Conservation (phyloP, 2,888 invertebrate genomes). For the Prenolepis imparis region DNA sequence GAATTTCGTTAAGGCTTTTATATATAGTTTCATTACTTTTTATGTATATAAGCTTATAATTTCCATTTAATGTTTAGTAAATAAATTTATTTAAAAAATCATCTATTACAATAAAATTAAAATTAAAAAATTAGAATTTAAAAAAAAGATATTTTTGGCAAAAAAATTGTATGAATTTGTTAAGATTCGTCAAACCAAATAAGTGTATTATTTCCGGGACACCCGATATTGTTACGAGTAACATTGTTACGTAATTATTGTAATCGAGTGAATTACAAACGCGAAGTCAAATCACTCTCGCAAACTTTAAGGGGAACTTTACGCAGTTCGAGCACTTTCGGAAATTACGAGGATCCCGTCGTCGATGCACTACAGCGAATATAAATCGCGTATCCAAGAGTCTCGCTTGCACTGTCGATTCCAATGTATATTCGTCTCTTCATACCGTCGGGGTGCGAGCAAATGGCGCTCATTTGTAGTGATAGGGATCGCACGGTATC, state of each 20-base stretch:
- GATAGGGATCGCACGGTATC: conserved; percentile 82
- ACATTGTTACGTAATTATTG: conserved; percentile 29
- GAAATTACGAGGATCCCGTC: conserved; percentile 46
- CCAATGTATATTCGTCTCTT: conserved; percentile 55
- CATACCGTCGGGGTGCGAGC: conserved; percentile 65
- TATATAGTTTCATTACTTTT: too few species aligned
- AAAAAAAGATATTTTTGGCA: background rate
- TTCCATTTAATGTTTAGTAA: too few species aligned
- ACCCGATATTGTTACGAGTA: background rate
- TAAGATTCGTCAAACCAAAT: background rate
- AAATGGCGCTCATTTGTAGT: conserved; percentile 83
- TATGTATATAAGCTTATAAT: too few species aligned
- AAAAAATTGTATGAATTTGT: background rate
- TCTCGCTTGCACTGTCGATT: conserved; percentile 14
- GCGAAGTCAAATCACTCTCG: conserved; percentile 34
- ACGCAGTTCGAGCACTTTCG: conserved; percentile 35
- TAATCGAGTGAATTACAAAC: conserved; percentile 34
- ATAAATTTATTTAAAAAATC: background rate
- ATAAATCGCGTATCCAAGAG: conserved; percentile 33
- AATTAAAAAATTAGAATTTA: background rate
- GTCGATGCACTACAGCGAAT: conserved; percentile 9
- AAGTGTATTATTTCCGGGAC: background rate
- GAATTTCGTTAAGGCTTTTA: too few species aligned
- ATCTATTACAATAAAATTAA: background rate
- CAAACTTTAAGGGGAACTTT: conserved; percentile 30